Percentiles rank a stretch among this genome's conserved stretches.
These are phyloP conservation scores for Phaetusa simplex DNA, from an alignment of 2,113 vertebrate species.

Conservation along the genomic window DNA sequence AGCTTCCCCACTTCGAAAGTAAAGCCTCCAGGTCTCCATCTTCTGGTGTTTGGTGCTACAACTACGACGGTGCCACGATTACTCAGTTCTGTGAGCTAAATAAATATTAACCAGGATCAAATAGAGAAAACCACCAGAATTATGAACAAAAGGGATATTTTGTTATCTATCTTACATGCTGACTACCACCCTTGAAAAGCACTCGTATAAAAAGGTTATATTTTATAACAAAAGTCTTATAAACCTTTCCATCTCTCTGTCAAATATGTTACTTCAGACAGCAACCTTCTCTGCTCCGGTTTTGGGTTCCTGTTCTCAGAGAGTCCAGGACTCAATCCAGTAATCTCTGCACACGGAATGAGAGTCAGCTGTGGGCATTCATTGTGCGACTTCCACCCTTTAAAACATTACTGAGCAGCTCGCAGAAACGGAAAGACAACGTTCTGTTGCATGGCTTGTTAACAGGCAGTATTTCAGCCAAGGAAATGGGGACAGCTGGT, in stretches of 20 bases:
- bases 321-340: not conserved
- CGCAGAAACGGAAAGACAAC: not conserved
- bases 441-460: not conserved
- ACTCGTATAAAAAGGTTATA: not conserved
- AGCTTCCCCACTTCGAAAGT: not conserved
- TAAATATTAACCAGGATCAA: not conserved
- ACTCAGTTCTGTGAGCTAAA: not conserved
- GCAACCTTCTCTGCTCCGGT: not conserved
- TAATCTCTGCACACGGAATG: not conserved
- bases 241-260: not conserved
- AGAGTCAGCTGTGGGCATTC: not conserved
- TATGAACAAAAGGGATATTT: not conserved
- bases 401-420: not conserved
- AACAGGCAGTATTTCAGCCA: not conserved
- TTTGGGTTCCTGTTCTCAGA: conserved; percentile 19
- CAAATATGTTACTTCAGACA: not conserved
- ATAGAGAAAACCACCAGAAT: not conserved
- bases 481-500: not conserved
- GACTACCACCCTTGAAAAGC: not conserved
- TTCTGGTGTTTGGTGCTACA: not conserved
- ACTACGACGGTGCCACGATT: not conserved
- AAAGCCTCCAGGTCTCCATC: not conserved
- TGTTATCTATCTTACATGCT: not conserved
- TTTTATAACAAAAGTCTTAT: not conserved
- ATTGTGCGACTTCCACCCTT: not conserved